Conservation (phyloP, 2,797 vertebrate genomes). For the Dryobates pubescens region DNA sequence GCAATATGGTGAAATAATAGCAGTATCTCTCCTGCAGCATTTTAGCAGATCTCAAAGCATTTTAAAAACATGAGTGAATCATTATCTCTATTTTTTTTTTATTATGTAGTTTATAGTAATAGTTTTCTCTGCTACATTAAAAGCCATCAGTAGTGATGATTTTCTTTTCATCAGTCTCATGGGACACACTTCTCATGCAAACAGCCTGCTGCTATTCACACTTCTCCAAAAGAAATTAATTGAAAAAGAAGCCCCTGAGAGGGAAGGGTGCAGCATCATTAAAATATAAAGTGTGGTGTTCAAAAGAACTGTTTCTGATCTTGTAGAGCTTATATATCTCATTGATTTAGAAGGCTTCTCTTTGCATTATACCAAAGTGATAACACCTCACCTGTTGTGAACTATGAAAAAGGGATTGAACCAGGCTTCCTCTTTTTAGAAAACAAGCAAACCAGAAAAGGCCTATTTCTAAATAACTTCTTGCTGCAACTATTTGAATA, state of each 20-base stretch:
- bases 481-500: neutral
- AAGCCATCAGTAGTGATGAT: conserved; percentile 42
- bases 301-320: neutral
- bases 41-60: conserved; percentile 30
- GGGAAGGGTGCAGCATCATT: conserved; percentile 29
- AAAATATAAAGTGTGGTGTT: neutral
- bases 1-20: conserved; percentile 4
- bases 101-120: conserved; percentile 54
- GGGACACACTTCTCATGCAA: conserved; percentile 47
- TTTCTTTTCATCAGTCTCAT: conserved; percentile 46
- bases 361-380: neutral
- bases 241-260: conserved; percentile 47
- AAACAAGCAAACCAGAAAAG: neutral
- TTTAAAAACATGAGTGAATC: conserved; percentile 30
- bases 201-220: conserved; percentile 37
- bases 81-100: neutral
- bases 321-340: neutral
- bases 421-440: neutral
- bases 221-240: conserved; percentile 33
- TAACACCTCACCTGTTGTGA: conserved; percentile 5
- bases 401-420: neutral
- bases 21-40: neutral
- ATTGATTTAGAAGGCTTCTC: neutral
- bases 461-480: neutral
- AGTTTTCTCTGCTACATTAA: conserved; percentile 47